These are phyloP conservation scores for Taxidea taxus DNA, from an alignment of 2,113 vertebrate species.

Conservation along the genomic window DNA sequence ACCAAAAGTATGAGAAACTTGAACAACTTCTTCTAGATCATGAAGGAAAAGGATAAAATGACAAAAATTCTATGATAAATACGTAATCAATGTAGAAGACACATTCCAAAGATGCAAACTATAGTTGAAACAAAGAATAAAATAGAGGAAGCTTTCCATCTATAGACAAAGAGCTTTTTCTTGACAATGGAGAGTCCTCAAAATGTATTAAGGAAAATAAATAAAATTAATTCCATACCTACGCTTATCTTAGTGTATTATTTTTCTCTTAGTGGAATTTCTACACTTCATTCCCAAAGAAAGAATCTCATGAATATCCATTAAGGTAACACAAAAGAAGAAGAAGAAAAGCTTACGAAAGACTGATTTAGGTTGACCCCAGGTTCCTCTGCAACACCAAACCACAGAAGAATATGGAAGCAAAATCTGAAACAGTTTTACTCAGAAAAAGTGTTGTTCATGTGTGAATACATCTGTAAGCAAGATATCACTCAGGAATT, in stretches of 20 bases:
- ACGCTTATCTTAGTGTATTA: background rate
- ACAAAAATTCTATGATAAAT: background rate
- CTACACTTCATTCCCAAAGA: background rate
- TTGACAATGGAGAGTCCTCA: background rate
- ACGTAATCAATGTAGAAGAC: background rate
- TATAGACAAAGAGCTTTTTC: background rate
- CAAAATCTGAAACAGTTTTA: background rate
- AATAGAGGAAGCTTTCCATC: background rate
- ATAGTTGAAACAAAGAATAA: background rate
- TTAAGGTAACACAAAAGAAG: background rate
- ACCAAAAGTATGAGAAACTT: background rate
- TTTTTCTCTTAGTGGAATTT: background rate
- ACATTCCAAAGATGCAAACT: background rate
- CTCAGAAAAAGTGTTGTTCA: background rate
- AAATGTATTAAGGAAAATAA: background rate
- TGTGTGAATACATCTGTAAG: background rate
- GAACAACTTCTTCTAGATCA: background rate
- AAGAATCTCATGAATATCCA: background rate
- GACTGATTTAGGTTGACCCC: background rate
- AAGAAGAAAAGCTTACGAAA: background rate
- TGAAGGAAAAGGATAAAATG: background rate
- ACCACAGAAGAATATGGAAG: background rate
- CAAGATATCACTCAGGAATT: background rate
- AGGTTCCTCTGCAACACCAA: background rate
- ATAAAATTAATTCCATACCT: background rate